Percentiles rank a stretch among this genome's conserved stretches.
Evolutionary conservation across 1,140 invertebrate species (phyloP).

Genomic region (Rhizoglyphus robini): DNA sequence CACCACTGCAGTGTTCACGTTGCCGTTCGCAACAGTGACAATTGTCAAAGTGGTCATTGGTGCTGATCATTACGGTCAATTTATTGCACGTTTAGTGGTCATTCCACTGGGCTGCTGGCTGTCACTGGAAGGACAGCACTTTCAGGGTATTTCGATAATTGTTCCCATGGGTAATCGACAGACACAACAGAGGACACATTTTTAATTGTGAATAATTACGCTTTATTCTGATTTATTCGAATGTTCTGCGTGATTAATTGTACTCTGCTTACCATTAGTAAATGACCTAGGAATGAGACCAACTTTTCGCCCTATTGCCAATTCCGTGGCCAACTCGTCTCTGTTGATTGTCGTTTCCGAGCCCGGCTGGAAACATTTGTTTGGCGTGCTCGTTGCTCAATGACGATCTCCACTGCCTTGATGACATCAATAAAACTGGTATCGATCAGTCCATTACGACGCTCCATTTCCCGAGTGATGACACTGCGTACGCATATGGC

Average conservation of each 20-base stretch:
- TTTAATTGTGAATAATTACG: constrained; percentile 2
- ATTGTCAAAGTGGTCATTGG: background rate
- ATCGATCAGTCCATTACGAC: too few species aligned
- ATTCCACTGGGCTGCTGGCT: background rate
- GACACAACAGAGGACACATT: too few species aligned
- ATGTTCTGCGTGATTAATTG: constrained; percentile 2
- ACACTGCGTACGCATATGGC: too few species aligned
- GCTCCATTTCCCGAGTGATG: too few species aligned
- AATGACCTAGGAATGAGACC: background rate
- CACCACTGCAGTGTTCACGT: too few species aligned
- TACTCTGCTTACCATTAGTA: background rate
- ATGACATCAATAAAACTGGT: too few species aligned
- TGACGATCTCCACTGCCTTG: background rate
- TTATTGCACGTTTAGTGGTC: background rate
- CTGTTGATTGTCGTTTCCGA: background rate
- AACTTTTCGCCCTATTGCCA: background rate
- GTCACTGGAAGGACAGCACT: too few species aligned
- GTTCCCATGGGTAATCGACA: too few species aligned
- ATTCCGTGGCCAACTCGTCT: background rate
- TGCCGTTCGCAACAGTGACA: too few species aligned
- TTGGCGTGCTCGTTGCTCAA: background rate
- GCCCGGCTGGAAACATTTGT: background rate
- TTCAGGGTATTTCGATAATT: too few species aligned
- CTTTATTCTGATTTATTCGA: constrained; percentile 2
- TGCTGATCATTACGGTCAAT: constrained; percentile 10